Conservation (phyloP, 2,888 invertebrate species). For the Hirtodrosophila trivittata region DNA sequence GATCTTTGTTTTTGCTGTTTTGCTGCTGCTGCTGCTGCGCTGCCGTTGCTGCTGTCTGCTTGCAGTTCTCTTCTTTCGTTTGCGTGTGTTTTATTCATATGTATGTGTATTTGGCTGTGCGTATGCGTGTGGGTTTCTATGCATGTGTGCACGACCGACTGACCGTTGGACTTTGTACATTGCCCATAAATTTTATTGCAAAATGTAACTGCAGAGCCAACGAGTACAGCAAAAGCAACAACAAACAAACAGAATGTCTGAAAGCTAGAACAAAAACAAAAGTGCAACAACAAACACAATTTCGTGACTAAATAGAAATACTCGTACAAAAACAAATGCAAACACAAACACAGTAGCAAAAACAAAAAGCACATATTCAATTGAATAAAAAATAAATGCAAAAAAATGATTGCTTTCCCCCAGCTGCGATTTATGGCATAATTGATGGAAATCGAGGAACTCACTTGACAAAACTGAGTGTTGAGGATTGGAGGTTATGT, state of each 20-base stretch:
- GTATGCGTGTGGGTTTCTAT: slow-evolving; percentile 10
- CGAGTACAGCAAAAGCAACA: slow-evolving; percentile 25
- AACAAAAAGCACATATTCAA: slow-evolving; percentile 7
- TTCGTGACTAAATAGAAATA: slow-evolving; percentile 11
- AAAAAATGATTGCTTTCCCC: slow-evolving; percentile 24
- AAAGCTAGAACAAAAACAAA: slow-evolving; percentile 38
- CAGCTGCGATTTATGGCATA: slow-evolving; percentile 40
- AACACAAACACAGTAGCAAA: not conserved
- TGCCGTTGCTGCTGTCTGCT: slow-evolving; percentile 7
- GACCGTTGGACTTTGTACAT: slow-evolving; percentile 76
- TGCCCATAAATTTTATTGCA: slow-evolving; percentile 72
- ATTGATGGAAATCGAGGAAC: slow-evolving; percentile 41
- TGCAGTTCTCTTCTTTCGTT: slow-evolving; percentile 49
- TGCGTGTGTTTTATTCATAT: slow-evolving; percentile 29
- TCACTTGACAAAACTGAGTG: slow-evolving; percentile 5
- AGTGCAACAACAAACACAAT: slow-evolving; percentile 25
- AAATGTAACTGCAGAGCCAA: slow-evolving; percentile 44
- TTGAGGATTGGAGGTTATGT: slow-evolving; percentile 1
- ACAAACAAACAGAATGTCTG: slow-evolving; percentile 43
- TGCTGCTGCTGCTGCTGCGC: slow-evolving; percentile 8
- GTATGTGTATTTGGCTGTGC: slow-evolving; percentile 9
- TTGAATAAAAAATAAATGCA: slow-evolving; percentile 10
- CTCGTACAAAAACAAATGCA: slow-evolving; percentile 5
- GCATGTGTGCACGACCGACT: slow-evolving; percentile 61
- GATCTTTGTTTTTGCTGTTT: slow-evolving; percentile 7